Base-by-base conservation (phyloP, 1,140 invertebrate genomes). In the Alviniconcha marisindica region DNA sequence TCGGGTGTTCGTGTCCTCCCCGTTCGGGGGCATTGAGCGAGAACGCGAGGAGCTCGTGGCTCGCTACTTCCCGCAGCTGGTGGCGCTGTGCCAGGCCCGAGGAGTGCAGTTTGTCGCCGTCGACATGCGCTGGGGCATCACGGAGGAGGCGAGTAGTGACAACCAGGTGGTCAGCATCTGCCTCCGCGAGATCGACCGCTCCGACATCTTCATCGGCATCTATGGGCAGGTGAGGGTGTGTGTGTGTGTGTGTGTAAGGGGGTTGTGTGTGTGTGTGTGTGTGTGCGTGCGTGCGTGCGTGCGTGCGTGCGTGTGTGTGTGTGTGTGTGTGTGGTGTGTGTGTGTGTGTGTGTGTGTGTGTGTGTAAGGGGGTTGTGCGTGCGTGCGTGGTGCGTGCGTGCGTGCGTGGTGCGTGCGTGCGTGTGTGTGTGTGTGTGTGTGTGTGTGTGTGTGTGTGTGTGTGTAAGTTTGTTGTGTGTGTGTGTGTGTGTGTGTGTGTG, bases 91-190 rank as follows among this genome's bases (percentile, higher is more conserved):
- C 85, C 88, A 87, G 76, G 86, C 85, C 1, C 56, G 85, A 48
- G 91, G 91, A 0, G 83, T 92, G 12, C 88, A 91, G 73, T 91
- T 92, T 85, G 90, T 88, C 7, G 85, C 91, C 14, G 90, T 91
- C 18, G 91, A 92, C 77, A 91, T 92, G 91, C 86, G 91, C 76
- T 92, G 91, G 91, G 91, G 91, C 1, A 92, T 92, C 36, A 92
- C 91, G 18, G 56, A 88, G 69, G 90, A 91, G 60, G 86, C 89
- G 24, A 86, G 89, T 4, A 85, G 84, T 33, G 89, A 87, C 48
- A 86, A 88, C 44, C 89, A 91, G 84, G 88, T 89, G 12, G 89
- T 92, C 74, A 89, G 87, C 69, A 91, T 92, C 38, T 92, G 91
- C 82, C 81, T 92, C 10, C 63, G 86, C 28, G 91, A 92, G 74